Evolutionary conservation across 2,113 vertebrate species (phyloP), one percentile per base, ranked within the genome.

Genomic region (Oreamnos americanus): DNA sequence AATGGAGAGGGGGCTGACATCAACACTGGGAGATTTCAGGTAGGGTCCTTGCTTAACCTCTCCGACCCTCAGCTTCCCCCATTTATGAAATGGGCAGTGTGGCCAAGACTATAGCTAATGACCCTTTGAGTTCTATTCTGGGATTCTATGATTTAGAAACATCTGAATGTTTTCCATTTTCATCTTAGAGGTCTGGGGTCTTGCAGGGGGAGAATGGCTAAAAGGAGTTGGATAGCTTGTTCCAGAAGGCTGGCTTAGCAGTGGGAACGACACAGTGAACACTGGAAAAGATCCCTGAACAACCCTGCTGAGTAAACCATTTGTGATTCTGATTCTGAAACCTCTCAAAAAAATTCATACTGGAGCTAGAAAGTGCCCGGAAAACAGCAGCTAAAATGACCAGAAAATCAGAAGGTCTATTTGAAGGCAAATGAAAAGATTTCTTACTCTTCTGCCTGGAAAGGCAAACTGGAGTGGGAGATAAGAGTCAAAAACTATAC

Each of bases 311-410:
- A 79, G 91, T 85, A 96, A 90, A 67, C 11, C 23, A 91, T 95
- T 91, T 91, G 78, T 36, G 95, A 88, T 96, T 95, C 49, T 91
- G 67, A 87, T 96, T 91, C 39, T 93, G 51, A 94, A 91, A 89
- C 60, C 23, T 92, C 88, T 94, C 33, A 53, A 94, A 94, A 93
- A 97, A 57, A 76, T 49, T 94, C 36, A 94, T 89, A 90, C 12
- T 33, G 25, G 62, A 92, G 36, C 11, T 91, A 30, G 28, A 91
- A 95, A 91, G 47, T 92, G 23, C 45, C 87, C 25, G 26, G 57
- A 90, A 21, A 91, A 94, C 26, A 45, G 47, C 17, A 85, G 16
- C 33, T 88, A 83, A 90, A 76, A 92, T 45, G 21, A 94, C 74
- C n/a, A 19, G 90, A 49, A 57, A 74, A 71, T 53, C 13, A 83